Conservation (phyloP, 1,140 invertebrate genomes). For the Conus ventricosus region DNA sequence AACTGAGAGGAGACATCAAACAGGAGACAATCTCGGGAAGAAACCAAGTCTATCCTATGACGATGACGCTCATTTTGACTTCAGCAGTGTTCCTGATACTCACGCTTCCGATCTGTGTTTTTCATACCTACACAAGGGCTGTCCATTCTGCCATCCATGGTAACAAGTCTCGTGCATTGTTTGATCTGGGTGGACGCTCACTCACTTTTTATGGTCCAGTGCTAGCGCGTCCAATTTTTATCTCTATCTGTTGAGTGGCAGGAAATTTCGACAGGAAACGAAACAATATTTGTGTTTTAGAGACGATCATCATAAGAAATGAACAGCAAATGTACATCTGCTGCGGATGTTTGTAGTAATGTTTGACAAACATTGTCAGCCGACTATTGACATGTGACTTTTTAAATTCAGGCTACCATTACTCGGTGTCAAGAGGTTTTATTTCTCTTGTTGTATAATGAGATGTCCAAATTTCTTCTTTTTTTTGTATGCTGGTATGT, state of each 20-base stretch:
- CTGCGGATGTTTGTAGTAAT: too few species aligned
- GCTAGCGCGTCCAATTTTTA: background rate
- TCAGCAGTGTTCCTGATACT: background rate
- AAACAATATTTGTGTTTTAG: background rate
- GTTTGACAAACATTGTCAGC: too few species aligned
- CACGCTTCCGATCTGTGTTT: background rate
- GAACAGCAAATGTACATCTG: too few species aligned
- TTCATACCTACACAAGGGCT: background rate
- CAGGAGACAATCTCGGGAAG: background rate
- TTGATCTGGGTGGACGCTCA: background rate
- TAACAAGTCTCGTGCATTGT: background rate
- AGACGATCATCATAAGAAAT: too few species aligned
- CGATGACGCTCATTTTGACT: background rate
- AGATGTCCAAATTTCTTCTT: too few species aligned
- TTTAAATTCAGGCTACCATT: too few species aligned
- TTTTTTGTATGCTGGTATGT: background rate
- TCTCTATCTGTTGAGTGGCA: background rate
- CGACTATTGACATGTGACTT: too few species aligned
- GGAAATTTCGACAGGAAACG: background rate
- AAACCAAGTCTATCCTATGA: background rate
- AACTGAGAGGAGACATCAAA: background rate
- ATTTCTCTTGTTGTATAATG: too few species aligned
- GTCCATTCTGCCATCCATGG: too few species aligned
- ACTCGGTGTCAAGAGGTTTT: too few species aligned
- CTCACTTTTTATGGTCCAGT: background rate